Evolutionary conservation across 2,113 vertebrate species (phyloP), one percentile per base, ranked within the genome.

Genomic region (Empidonax alnorum): DNA sequence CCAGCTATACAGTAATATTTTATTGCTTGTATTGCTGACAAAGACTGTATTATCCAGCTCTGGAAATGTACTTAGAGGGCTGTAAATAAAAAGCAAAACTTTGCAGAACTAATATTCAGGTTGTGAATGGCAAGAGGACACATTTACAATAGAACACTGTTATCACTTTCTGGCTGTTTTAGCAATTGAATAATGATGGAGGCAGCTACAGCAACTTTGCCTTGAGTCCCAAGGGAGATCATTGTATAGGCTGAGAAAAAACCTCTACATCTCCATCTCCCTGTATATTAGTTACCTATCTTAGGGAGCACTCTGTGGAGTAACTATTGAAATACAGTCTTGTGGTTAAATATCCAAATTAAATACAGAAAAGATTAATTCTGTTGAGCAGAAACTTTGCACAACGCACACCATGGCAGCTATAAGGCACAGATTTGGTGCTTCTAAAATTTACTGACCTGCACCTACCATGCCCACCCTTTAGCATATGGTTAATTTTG

Each of bases 81-180:
- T 71, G 67, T 76, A 96, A 96, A 93, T 80, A 94, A 94, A 94
- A 76, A 85, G 46, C 14, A 39, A 69, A 79, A 50, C 79, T 94
- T 73, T 79, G 33, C 49, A 87, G 58, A 55, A 85, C 75, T 67
- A 42, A 63, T 59, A 88, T 50, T 90, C 74, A 85, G 33, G 59
- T n/a, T 82, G 87, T 79, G 68, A 87, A 80, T 47, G 63, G 41
- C 84, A 87, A 76, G 59, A 61, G 37, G 42, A 21, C 72, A 53
- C 74, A 66, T 66, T 85, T 79, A 50, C 59, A 58, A 31, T 13
- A 41, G 46, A 80, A 58, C 71, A 74, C 25, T 18, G 28, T 41
- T 24, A 53, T 63, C 71, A 74, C 80, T 90, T 76, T 79, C 28
- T 76, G 46, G 23, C 33, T 74, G n/a, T 88, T 90, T 90, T 77